Percentiles rank a stretch among this genome's conserved stretches.
Conservation (phyloP, 2,797 vertebrate genomes). For the Helarctos malayanus region DNA sequence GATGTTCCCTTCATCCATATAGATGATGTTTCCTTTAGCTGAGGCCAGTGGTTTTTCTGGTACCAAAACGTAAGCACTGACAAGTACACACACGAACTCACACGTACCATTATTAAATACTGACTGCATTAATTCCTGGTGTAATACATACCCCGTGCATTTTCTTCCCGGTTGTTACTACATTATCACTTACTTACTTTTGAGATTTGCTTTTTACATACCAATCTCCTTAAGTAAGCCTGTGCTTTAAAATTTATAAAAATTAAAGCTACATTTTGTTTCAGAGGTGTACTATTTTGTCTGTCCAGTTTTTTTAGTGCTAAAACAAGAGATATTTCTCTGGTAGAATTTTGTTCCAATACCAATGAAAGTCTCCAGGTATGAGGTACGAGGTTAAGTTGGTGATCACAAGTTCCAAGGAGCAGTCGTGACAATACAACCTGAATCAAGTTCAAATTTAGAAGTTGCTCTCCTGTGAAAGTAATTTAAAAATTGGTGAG, state of each 20-base stretch:
- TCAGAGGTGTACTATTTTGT: not conserved
- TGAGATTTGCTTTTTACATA: not conserved
- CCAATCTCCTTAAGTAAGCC: not conserved
- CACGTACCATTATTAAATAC: not conserved
- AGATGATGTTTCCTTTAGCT: not conserved
- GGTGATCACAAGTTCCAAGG: not conserved
- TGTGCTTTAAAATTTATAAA: not conserved
- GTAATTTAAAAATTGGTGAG: not conserved
- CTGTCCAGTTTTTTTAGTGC: not conserved
- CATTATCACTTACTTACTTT: not conserved
- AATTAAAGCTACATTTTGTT: conserved; percentile 25
- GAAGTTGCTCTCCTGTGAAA: not conserved
- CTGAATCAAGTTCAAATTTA: conserved; percentile 1
- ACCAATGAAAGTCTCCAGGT: not conserved
- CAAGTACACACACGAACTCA: not conserved
- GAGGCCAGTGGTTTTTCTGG: not conserved
- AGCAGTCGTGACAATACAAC: not conserved
- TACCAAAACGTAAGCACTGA: not conserved
- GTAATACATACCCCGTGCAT: not conserved
- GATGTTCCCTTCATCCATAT: not conserved
- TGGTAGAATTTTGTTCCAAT: not conserved
- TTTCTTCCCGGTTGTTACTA: not conserved
- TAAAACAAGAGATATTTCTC: conserved; percentile 9
- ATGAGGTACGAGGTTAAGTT: not conserved
- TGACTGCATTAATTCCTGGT: not conserved